These are phyloP conservation scores for Argyra leucocephala DNA, from an alignment of 2,888 invertebrate genomes.

Conservation along the genomic window DNA sequence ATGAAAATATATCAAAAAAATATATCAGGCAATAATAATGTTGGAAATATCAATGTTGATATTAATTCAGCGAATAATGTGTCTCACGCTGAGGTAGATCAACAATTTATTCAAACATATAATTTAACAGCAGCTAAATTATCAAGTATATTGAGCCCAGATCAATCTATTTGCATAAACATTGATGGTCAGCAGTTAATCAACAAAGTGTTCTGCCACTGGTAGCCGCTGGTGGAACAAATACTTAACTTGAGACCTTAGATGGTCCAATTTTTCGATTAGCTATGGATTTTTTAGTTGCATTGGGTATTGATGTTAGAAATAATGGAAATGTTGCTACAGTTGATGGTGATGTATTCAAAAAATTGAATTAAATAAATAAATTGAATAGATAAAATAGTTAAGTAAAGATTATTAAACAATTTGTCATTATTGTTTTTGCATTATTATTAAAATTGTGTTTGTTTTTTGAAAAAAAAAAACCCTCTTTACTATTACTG, in stretches of 20 bases:
- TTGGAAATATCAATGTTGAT: no score
- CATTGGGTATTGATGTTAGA: constrained; percentile 23
- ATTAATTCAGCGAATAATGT: not conserved
- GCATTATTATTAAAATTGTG: no score
- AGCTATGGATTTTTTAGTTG: constrained; percentile 30
- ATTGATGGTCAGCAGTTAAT: constrained; percentile 18
- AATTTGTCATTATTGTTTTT: no score
- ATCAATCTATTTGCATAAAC: constrained; percentile 19
- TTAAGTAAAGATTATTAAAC: no score
- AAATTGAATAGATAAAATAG: no score
- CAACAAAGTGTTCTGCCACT: constrained; percentile 20
- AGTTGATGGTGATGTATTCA: no score
- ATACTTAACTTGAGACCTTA: constrained; percentile 31
- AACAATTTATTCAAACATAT: constrained; percentile 9
- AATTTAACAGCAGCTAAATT: not conserved
- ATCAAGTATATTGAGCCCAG: not conserved
- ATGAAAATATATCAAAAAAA: no score
- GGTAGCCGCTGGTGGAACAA: constrained; percentile 24
- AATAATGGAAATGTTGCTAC: constrained; percentile 20
- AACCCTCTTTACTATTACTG: no score
- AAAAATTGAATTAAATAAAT: no score
- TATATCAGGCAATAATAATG: not conserved
- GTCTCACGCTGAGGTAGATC: no score
- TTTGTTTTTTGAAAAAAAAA: no score
- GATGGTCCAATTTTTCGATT: constrained; percentile 32